Conservation (phyloP, 2,113 vertebrate genomes). For the Scortum barcoo region DNA sequence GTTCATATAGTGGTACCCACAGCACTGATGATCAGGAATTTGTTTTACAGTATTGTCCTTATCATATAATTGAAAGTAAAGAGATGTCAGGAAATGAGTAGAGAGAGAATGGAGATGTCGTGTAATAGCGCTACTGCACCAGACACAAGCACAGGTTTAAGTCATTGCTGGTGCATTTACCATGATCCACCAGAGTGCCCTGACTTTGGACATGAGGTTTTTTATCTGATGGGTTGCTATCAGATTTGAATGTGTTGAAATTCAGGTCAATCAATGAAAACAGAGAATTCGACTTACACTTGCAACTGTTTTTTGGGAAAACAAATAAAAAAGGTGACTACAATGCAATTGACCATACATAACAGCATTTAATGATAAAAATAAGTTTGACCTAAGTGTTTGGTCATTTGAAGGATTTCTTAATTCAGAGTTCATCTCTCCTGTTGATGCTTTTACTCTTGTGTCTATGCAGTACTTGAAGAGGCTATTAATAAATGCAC, state of each 20-base stretch:
- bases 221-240: background rate
- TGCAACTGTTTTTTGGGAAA: background rate
- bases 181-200: background rate
- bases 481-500: background rate
- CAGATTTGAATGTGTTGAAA: background rate
- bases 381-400: background rate
- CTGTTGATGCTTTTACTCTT: background rate
- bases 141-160: background rate
- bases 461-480: background rate
- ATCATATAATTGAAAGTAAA: background rate
- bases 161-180: background rate
- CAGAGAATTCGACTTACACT: background rate
- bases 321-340: background rate
- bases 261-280: background rate
- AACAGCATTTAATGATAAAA: background rate
- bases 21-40: too few species aligned
- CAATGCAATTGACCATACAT: background rate
- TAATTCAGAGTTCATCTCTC: background rate
- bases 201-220: background rate
- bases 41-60: background rate
- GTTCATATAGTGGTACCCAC: background rate
- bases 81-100: background rate
- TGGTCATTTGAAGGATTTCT: background rate
- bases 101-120: background rate
- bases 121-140: background rate